These are phyloP conservation scores for Phrynocephalus vlangalii DNA, from an alignment of 2,797 vertebrate genomes.

Conservation along the genomic window DNA sequence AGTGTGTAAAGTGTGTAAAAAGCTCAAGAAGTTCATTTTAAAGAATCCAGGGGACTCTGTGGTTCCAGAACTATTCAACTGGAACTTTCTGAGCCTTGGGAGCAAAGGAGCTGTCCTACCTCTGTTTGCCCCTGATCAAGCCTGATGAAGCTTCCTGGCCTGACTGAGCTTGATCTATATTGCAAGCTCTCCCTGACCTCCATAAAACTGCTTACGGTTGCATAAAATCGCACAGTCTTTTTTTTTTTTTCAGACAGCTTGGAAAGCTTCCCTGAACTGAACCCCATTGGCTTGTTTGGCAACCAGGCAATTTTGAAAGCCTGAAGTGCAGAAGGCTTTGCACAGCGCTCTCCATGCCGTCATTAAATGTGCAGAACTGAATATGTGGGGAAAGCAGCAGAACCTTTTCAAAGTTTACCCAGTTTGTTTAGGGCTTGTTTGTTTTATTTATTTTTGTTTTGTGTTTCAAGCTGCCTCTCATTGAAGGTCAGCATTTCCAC, in stretches of 20 bases:
- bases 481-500: not conserved
- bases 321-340: not conserved
- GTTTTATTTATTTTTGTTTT: not conserved
- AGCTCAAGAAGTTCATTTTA: not conserved
- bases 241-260: too few relatives aligned
- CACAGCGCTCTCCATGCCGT: not conserved
- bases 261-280: too few relatives aligned
- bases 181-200: too few relatives aligned
- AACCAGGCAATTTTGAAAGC: not conserved
- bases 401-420: not conserved
- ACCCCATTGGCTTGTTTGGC: not conserved
- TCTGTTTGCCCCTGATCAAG: not conserved
- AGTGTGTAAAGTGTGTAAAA: not conserved
- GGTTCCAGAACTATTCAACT: not conserved
- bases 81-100: not conserved
- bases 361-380: not conserved
- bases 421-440: not conserved
- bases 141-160: not conserved
- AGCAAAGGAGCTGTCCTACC: not conserved
- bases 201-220: not conserved
- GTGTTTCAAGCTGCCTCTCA: not conserved
- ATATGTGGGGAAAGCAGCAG: not conserved
- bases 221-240: too few relatives aligned
- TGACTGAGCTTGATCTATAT: not conserved
- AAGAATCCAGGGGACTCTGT: not conserved